phyloP scores from a whole-genome alignment of 1,140 invertebrate species.

The Geopemphigus sp. region DNA sequence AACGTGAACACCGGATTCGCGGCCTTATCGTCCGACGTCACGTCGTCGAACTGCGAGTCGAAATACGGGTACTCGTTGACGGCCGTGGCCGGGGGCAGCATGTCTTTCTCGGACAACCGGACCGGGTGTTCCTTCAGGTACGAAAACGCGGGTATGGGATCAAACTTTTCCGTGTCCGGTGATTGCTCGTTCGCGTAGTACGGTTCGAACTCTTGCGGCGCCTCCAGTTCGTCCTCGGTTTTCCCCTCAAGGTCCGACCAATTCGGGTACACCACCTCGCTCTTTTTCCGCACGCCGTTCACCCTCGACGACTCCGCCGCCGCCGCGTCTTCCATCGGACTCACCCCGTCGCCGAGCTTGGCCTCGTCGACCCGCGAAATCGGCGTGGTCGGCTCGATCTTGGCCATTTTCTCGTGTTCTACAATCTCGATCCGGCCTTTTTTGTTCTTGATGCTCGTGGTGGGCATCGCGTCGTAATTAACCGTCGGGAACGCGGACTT shows the following conservation, averaged over 20 bases:
- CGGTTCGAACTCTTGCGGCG: slow-evolving; percentile 24
- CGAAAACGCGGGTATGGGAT: slow-evolving; percentile 48
- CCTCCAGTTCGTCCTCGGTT: slow-evolving; percentile 3
- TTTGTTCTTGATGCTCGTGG: slow-evolving; percentile 51
- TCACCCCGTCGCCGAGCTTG: slow-evolving; percentile 23
- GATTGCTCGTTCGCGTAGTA: slow-evolving; percentile 37
- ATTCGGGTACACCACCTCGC: slow-evolving; percentile 45
- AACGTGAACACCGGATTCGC: slow-evolving; percentile 51
- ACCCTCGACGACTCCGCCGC: not conserved
- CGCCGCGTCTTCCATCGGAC: slow-evolving; percentile 29
- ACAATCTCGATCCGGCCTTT: slow-evolving; percentile 51
- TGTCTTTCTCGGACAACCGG: slow-evolving; percentile 19
- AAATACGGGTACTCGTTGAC: slow-evolving; percentile 55
- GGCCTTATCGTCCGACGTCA: slow-evolving; percentile 55
- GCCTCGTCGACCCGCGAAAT: not conserved
- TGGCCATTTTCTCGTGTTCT: slow-evolving; percentile 47
- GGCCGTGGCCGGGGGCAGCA: slow-evolving; percentile 55
- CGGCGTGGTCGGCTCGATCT: slow-evolving; percentile 33
- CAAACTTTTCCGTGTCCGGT: slow-evolving; percentile 34
- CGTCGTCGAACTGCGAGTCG: slow-evolving; percentile 55
- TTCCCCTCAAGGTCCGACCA: slow-evolving; percentile 47
- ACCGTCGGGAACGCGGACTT: slow-evolving; percentile 38
- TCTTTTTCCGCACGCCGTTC: slow-evolving; percentile 46
- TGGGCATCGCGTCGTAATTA: slow-evolving; percentile 45
- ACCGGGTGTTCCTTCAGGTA: slow-evolving; percentile 46